Conservation (phyloP, 2,797 vertebrate genomes). For the Simalia tracyae region DNA sequence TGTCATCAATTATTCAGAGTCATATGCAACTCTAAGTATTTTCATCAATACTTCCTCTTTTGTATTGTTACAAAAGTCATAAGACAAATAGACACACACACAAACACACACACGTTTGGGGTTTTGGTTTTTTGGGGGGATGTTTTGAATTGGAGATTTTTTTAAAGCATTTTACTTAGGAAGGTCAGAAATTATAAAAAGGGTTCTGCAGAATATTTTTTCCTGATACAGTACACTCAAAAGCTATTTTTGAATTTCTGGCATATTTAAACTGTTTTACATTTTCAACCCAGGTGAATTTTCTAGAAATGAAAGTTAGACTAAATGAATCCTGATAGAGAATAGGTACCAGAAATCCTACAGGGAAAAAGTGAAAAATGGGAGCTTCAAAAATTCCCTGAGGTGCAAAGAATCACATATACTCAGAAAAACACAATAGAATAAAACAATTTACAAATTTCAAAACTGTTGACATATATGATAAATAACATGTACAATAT, state of each 20-base stretch:
- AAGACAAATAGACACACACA: background rate
- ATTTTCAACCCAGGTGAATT: conserved; percentile 55
- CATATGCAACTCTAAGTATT: conserved; percentile 33
- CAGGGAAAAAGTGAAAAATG: conserved; percentile 53
- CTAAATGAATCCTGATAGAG: conserved; percentile 39
- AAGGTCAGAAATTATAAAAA: conserved; percentile 38
- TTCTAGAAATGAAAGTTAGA: conserved; percentile 60
- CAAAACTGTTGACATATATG: background rate
- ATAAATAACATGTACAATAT: background rate
- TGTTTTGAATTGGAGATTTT: conserved; percentile 42
- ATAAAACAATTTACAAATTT: background rate
- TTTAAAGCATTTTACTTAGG: conserved; percentile 46
- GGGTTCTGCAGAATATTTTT: conserved; percentile 53
- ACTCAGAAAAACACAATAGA: conserved; percentile 27
- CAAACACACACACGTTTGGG: background rate
- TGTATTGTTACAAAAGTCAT: background rate
- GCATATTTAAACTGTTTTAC: conserved; percentile 37
- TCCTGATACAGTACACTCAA: conserved; percentile 15
- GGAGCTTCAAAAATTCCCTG: conserved; percentile 49
- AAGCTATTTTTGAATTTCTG: conserved; percentile 55
- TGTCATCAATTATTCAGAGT: conserved; percentile 33
- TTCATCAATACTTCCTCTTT: conserved; percentile 9
- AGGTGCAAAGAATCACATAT: background rate
- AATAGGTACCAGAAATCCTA: conserved; percentile 36
- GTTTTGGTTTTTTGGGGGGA: conserved; percentile 9